These are phyloP conservation scores for Pseudochirops corinnae DNA, from an alignment of 2,797 vertebrate species.

Conservation along the genomic window DNA sequence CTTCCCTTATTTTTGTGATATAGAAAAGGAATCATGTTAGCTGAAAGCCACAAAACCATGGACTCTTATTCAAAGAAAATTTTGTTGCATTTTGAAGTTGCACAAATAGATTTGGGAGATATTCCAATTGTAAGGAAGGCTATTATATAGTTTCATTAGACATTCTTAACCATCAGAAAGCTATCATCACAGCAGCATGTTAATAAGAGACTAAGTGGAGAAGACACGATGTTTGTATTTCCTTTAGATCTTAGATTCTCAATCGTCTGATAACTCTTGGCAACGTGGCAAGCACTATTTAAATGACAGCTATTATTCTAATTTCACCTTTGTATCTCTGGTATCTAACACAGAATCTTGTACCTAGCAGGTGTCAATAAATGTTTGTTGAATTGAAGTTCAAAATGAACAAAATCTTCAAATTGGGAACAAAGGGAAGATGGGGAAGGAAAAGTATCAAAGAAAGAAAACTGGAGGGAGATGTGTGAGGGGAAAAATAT, in stretches of 20 bases:
- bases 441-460: background rate
- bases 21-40: slow-evolving; percentile 8
- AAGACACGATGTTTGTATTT: background rate
- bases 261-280: background rate
- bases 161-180: background rate
- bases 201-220: background rate
- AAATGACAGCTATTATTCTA: background rate
- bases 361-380: background rate
- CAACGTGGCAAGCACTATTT: background rate
- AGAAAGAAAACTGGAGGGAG: background rate
- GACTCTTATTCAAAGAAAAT: background rate
- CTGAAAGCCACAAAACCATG: background rate
- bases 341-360: background rate
- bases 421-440: background rate
- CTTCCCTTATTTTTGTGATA: background rate
- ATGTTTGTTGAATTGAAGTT: background rate
- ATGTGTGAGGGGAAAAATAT: background rate
- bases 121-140: background rate
- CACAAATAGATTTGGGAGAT: background rate
- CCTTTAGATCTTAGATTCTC: background rate
- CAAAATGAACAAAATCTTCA: background rate
- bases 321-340: background rate
- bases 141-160: slow-evolving; percentile 9
- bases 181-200: slow-evolving; percentile 5
- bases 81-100: background rate